These are phyloP conservation scores for Liparis tanakae DNA, from an alignment of 2,797 vertebrate species.

Conservation along the genomic window DNA sequence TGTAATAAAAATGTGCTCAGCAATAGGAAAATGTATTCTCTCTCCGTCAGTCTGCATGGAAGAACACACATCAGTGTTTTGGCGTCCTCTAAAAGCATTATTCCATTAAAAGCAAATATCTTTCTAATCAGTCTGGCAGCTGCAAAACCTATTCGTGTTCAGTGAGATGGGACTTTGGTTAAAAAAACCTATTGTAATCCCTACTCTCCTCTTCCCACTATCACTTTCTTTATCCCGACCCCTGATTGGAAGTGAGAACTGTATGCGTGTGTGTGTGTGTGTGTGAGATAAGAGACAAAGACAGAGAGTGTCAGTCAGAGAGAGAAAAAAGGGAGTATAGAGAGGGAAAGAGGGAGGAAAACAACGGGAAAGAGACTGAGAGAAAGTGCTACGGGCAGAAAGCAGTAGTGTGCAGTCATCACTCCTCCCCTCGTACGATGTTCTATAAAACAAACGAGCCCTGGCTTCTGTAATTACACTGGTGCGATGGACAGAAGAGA, in stretches of 20 bases:
- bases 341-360: constrained; percentile 51
- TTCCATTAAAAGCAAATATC: constrained; percentile 79
- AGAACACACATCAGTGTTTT: constrained; percentile 53
- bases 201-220: constrained; percentile 69
- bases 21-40: constrained; percentile 53
- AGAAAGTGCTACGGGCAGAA: constrained; percentile 65
- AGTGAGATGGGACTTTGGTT: constrained; percentile 77
- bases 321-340: constrained; percentile 30
- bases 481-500: constrained; percentile 80
- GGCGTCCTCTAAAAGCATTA: constrained; percentile 73
- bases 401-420: constrained; percentile 72
- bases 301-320: constrained; percentile 57
- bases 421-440: constrained; percentile 72
- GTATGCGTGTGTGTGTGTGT: constrained; percentile 28
- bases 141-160: constrained; percentile 74
- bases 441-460: constrained; percentile 83
- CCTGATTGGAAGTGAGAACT: constrained; percentile 70
- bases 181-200: constrained; percentile 79
- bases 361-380: constrained; percentile 52
- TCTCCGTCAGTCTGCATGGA: constrained; percentile 46
- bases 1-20: constrained; percentile 59
- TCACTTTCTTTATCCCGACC: constrained; percentile 73
- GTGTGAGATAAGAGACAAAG: constrained; percentile 69
- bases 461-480: constrained; percentile 84
- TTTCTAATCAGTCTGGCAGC: constrained; percentile 75